These are phyloP conservation scores for Malacosoma neustria DNA, from an alignment of 2,888 invertebrate genomes.

Conservation along the genomic window DNA sequence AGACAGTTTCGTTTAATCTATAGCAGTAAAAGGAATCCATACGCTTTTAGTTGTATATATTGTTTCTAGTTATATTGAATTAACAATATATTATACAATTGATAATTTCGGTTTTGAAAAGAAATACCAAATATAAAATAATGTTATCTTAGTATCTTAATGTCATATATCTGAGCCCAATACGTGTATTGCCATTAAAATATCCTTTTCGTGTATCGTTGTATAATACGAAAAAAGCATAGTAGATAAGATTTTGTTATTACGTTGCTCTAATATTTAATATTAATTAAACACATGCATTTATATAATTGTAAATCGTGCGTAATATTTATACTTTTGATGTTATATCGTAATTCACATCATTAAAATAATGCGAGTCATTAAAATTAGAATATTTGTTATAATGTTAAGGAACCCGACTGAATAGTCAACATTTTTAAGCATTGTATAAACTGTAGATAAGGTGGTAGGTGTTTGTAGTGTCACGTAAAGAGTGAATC, in stretches of 20 bases:
- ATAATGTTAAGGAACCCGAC: slow-evolving; percentile 65
- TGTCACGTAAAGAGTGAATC: too few species aligned
- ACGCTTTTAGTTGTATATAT: neutral
- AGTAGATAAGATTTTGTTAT: neutral
- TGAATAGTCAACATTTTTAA: slow-evolving; percentile 72
- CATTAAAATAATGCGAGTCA: slow-evolving; percentile 20
- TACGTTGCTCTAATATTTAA: neutral
- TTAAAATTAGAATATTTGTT: slow-evolving; percentile 28
- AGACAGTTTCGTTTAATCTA: slow-evolving; percentile 7
- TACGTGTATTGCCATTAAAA: too few species aligned
- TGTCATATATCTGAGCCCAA: neutral
- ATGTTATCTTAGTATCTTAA: neutral
- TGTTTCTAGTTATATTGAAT: neutral
- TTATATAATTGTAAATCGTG: neutral
- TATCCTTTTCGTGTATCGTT: too few species aligned
- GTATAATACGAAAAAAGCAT: too few species aligned
- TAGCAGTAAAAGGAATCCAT: neutral
- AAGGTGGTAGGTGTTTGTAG: slow-evolving; percentile 40
- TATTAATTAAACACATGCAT: neutral
- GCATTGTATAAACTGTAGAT: slow-evolving; percentile 50
- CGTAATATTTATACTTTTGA: slow-evolving; percentile 1
- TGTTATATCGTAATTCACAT: slow-evolving; percentile 12
- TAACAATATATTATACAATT: slow-evolving; percentile 1
- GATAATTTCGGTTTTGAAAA: neutral
- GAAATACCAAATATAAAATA: neutral